Percentiles rank a stretch among this genome's conserved stretches.
phyloP scores from a whole-genome alignment of 2,113 vertebrate genomes.

The Poecile atricapillus region DNA sequence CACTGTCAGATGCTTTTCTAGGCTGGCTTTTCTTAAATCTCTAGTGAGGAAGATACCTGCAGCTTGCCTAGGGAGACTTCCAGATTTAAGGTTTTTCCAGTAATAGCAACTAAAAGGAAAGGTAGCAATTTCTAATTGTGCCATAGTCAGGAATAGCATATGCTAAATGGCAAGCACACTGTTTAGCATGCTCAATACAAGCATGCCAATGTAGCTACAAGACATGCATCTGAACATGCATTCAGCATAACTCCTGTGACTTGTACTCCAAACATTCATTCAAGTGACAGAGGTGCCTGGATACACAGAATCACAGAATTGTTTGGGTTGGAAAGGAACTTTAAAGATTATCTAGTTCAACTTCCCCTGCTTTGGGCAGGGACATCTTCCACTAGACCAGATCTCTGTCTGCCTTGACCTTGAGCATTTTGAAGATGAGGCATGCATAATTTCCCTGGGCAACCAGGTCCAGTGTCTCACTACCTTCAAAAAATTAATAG shows the following conservation, averaged over 20 bases:
- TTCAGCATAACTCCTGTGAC: background rate
- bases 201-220: background rate
- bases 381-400: background rate
- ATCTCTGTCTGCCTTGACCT: background rate
- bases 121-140: background rate
- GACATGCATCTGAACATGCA: background rate
- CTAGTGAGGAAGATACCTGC: background rate
- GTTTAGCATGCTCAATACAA: background rate
- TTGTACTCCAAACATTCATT: background rate
- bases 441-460: background rate
- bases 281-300: background rate
- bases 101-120: background rate
- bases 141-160: rapidly evolving
- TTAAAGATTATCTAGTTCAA: background rate
- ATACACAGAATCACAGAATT: background rate
- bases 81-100: background rate
- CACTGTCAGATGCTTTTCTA: background rate
- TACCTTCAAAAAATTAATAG: background rate
- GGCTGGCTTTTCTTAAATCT: background rate
- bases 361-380: background rate
- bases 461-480: background rate
- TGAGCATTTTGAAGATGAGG: background rate
- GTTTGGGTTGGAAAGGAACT: background rate
- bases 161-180: background rate
- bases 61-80: background rate